Conservation (phyloP, 2,797 vertebrate species). For the Aldrovandia affinis region DNA sequence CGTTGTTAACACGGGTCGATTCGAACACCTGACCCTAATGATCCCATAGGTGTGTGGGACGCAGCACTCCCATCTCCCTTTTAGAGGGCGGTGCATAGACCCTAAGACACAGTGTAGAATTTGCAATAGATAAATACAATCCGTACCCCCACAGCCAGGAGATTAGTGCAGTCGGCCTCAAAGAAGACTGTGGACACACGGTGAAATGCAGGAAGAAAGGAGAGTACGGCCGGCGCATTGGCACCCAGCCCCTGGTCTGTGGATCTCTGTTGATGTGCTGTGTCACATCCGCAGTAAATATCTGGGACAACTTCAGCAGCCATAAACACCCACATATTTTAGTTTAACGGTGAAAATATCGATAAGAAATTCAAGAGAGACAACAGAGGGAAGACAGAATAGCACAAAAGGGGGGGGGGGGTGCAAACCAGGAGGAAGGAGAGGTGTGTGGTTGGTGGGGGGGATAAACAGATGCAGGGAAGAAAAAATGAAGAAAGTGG, state of each 20-base stretch:
- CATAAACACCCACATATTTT: not conserved
- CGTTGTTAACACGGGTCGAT: too few relatives aligned
- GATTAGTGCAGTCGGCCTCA: not conserved
- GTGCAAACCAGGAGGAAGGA: not conserved
- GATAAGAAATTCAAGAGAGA: not conserved
- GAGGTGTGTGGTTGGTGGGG: not conserved
- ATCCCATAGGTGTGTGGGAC: too few relatives aligned
- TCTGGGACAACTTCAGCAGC: not conserved
- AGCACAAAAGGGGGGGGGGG: not conserved
- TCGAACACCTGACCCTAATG: too few relatives aligned
- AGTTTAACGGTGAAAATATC: not conserved
- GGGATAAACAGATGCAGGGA: constrained; percentile 5
- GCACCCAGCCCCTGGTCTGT: too few relatives aligned
- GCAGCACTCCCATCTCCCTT: too few relatives aligned
- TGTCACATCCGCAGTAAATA: not conserved
- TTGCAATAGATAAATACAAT: too few relatives aligned
- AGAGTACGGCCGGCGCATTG: too few relatives aligned
- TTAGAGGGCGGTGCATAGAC: too few relatives aligned
- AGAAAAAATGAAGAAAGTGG: not conserved
- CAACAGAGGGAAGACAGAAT: constrained; percentile 13
- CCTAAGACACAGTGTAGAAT: too few relatives aligned
- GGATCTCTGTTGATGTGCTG: not conserved
- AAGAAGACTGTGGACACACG: not conserved
- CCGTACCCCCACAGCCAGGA: not conserved
- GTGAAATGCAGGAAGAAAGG: too few relatives aligned